phyloP scores from a whole-genome alignment of 2,797 vertebrate genomes.

The Cheirogaleus major region DNA sequence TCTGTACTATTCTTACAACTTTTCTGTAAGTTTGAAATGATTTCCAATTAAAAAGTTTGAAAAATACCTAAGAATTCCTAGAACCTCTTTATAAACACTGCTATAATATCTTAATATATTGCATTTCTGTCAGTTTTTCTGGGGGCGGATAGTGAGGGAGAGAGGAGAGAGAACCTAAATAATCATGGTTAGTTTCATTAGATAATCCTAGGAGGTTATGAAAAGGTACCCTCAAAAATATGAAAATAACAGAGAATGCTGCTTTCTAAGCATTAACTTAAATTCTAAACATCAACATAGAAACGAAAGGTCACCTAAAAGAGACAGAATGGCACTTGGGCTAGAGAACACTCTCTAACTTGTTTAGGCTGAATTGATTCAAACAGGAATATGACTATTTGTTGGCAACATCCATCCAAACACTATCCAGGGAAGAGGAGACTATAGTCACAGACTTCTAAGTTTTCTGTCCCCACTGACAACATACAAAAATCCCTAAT shows the following conservation, averaged over 20 bases:
- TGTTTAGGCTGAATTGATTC: constrained; percentile 26
- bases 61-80: constrained; percentile 23
- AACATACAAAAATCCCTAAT: background rate
- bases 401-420: background rate
- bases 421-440: background rate
- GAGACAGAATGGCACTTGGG: background rate
- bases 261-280: background rate
- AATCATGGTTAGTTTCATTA: constrained; percentile 21
- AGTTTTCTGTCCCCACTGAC: background rate
- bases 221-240: background rate
- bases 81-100: background rate
- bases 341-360: background rate
- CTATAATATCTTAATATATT: background rate
- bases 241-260: constrained; percentile 26
- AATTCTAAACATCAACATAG: constrained; percentile 9
- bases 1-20: background rate
- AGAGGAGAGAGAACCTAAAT: constrained; percentile 16
- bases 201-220: background rate
- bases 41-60: constrained; percentile 48
- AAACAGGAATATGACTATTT: constrained; percentile 36
- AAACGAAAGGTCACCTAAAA: constrained; percentile 44
- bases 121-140: background rate
- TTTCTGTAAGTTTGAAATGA: constrained; percentile 20
- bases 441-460: background rate
- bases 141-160: background rate